Evolutionary conservation across 2,888 invertebrate genomes (phyloP).

Genomic region (Meteorus colon): DNA sequence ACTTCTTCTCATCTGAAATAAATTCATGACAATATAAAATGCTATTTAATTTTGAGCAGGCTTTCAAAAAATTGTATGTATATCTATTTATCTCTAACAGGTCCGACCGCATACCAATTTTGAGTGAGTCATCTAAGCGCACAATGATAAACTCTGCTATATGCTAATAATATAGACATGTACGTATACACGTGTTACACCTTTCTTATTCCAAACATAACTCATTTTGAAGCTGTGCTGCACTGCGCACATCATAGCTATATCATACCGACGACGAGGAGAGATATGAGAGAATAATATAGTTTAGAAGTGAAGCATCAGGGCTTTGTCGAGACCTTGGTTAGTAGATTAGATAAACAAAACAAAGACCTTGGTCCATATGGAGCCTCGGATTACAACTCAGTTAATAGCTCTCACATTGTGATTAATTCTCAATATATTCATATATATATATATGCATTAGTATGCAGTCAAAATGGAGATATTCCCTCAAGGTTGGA

Average conservation of each 20-base stretch:
- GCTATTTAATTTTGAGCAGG: not conserved
- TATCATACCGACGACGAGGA: constrained; percentile 20
- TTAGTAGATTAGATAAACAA: constrained; percentile 4
- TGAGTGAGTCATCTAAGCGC: not conserved
- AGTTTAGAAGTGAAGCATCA: constrained; percentile 21
- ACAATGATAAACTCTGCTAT: not conserved
- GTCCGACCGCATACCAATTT: not conserved
- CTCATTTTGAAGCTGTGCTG: not conserved
- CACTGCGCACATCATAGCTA: not conserved
- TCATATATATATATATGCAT: not conserved
- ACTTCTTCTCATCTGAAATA: not conserved
- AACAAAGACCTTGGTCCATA: not conserved
- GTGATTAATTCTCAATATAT: not conserved
- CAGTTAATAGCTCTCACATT: not conserved
- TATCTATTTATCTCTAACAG: not conserved
- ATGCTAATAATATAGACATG: not conserved
- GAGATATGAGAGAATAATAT: constrained; percentile 37
- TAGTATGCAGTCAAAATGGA: not conserved
- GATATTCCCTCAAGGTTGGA: not conserved
- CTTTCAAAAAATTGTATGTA: not conserved
- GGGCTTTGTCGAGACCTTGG: not conserved
- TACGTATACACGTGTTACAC: not conserved
- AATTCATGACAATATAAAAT: not conserved
- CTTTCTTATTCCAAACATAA: not conserved
- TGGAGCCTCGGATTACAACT: not conserved